These are phyloP conservation scores for Encarsia formosa DNA, from an alignment of 2,888 invertebrate genomes.

Conservation along the genomic window DNA sequence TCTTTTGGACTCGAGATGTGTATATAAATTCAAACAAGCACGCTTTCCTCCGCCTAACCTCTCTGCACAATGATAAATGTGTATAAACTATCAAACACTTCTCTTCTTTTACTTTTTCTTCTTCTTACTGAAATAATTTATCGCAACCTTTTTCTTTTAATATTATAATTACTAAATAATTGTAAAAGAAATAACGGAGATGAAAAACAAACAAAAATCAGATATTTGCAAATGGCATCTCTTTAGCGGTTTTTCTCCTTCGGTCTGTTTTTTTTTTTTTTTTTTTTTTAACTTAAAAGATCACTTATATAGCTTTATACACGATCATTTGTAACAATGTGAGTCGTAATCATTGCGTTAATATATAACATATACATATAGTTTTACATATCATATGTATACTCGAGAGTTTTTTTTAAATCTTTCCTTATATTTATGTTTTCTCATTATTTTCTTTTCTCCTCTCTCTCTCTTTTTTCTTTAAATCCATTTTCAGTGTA, in stretches of 20 bases:
- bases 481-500: constrained; percentile 19
- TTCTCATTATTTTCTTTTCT: too few species aligned
- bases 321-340: constrained; percentile 50
- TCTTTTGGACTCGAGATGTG: constrained; percentile 26
- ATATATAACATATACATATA: constrained; percentile 52
- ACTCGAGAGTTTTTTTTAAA: constrained; percentile 36
- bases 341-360: constrained; percentile 50
- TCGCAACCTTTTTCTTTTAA: too few species aligned
- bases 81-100: constrained; percentile 27
- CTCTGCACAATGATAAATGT: constrained; percentile 23
- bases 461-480: too few species aligned
- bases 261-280: constrained; percentile 37
- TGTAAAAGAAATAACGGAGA: constrained; percentile 7
- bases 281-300: constrained; percentile 50
- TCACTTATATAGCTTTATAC: constrained; percentile 52
- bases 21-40: constrained; percentile 15
- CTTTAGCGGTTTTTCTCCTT: constrained; percentile 44
- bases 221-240: constrained; percentile 44
- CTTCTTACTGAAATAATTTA: constrained; percentile 26
- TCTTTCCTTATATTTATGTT: too few species aligned
- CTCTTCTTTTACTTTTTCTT: constrained; percentile 18
- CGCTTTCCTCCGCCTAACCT: constrained; percentile 16
- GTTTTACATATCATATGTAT: constrained; percentile 47
- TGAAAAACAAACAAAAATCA: constrained; percentile 5
- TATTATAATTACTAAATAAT: too few species aligned